Base-by-base conservation (phyloP, 2,888 invertebrate species). In the Leptinotarsa haldemani region DNA sequence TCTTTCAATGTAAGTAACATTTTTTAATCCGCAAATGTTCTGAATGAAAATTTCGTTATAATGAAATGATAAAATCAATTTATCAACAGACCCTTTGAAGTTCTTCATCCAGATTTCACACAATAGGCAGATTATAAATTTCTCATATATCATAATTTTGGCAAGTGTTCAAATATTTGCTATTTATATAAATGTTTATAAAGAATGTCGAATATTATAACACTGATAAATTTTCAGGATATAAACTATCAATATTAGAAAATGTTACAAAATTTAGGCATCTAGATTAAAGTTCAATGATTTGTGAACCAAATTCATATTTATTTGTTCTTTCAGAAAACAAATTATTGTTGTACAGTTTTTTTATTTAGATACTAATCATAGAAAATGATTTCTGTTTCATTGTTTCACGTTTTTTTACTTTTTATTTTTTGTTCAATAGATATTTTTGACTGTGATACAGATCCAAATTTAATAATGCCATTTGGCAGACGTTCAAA, bases 241-340 rank as follows among this genome's bases (percentile, higher is more conserved):
- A 50, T 16, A 3, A 50, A 15, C 20, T 48, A 46, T 65, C 30
- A 46, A 65, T 46, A 30, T 52, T 73, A 22, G 25, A 50, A 65
- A 58, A 73, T 40, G 20, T 61, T 25, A 56, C 52, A 4, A 16
- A 25, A 61, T 61, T 40, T 25, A 18, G 13, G n/a, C 50, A n/a
- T 16, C 50, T 50, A 61, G 16, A 61, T 16, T 40, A 30, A 30
- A n/a, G 16, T 18, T 30, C 16, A 15, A 40, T 30, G n/a, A 30
- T 18, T n/a, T 73, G 73, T 73, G 70, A 73, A 70, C 66, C 70
- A 52, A 73, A 66, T 73, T 73, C 73, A 73, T 73, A 61, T 69
- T 65, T 40, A 65, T 18, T 20, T 20, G 30, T 20, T 12, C n/a
- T 46, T 52, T 25, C 5, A 50, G 2, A 12, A 40, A 40, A 12